Conservation (phyloP, 2,113 vertebrate species). For the Hiodon tergisus region DNA sequence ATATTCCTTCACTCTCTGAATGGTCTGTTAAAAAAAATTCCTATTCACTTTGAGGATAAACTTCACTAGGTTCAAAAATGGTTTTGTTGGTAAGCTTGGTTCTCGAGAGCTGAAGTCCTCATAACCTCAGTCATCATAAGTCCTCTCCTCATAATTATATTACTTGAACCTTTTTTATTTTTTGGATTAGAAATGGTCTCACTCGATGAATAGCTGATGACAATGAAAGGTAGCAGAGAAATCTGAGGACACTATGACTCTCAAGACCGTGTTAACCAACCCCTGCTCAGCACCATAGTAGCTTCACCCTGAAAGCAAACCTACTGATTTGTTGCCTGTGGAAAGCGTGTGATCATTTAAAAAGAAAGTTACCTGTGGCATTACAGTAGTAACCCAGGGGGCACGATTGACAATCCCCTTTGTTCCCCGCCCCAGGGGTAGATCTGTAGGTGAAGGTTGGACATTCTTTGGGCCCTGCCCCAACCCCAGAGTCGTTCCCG, state of each 20-base stretch:
- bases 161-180: no score
- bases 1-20: background rate
- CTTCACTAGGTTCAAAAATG: no score
- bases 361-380: constrained; percentile 56
- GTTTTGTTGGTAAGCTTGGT: no score
- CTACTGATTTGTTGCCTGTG: background rate
- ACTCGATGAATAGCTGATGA: no score
- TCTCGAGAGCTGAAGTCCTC: no score
- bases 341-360: background rate
- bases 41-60: background rate
- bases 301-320: background rate
- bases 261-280: no score
- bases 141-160: no score
- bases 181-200: no score
- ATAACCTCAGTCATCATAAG: no score
- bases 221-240: no score
- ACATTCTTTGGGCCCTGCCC: constrained; percentile 63
- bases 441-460: constrained; percentile 69
- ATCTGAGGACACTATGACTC: no score
- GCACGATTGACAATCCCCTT: constrained; percentile 68
- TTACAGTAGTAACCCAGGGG: constrained; percentile 73
- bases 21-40: background rate
- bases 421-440: constrained; percentile 62
- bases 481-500: constrained; percentile 39
- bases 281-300: background rate